Percentiles rank a stretch among this genome's conserved stretches.
phyloP scores from a whole-genome alignment of 2,113 vertebrate species.

The Microcebus murinus region DNA sequence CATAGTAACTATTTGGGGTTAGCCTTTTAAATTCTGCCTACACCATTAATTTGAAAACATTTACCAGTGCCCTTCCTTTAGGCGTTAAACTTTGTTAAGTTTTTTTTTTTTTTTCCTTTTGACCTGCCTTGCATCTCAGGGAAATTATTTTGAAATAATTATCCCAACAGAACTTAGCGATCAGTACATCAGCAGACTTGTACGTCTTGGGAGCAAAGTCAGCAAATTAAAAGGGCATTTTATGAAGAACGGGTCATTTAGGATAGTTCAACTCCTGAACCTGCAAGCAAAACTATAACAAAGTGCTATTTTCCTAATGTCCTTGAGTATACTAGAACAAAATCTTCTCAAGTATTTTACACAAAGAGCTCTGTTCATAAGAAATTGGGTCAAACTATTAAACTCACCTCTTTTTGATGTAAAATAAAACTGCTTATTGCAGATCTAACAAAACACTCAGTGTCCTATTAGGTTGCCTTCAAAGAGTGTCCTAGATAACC shows the following conservation, averaged over 20 bases:
- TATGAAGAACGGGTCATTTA: conserved; percentile 73
- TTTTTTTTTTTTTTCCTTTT: conserved; percentile 37
- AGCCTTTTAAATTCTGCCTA: conserved; percentile 63
- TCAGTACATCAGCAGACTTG: conserved; percentile 68
- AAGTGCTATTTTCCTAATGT: conserved; percentile 70
- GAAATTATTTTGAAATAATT: conserved; percentile 78
- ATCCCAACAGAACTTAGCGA: conserved; percentile 69
- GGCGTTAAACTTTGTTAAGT: conserved; percentile 47
- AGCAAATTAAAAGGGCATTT: conserved; percentile 78
- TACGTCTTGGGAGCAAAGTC: conserved; percentile 67
- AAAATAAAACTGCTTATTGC: conserved; percentile 79
- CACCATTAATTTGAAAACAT: conserved; percentile 64
- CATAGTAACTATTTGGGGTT: not conserved
- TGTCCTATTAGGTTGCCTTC: conserved; percentile 70
- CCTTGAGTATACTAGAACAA: conserved; percentile 62
- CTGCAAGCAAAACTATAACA: conserved; percentile 58
- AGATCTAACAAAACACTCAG: conserved; percentile 70
- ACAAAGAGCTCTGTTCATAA: conserved; percentile 60
- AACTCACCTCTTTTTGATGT: conserved; percentile 73
- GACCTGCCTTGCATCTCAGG: conserved; percentile 69
- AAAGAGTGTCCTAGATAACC: conserved; percentile 79
- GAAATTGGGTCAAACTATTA: conserved; percentile 80
- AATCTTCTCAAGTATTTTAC: conserved; percentile 62
- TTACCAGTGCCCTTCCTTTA: conserved; percentile 64
- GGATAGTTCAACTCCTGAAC: conserved; percentile 67